Base-by-base conservation (phyloP, 2,797 vertebrate genomes). In the Pipistrellus kuhlii region DNA sequence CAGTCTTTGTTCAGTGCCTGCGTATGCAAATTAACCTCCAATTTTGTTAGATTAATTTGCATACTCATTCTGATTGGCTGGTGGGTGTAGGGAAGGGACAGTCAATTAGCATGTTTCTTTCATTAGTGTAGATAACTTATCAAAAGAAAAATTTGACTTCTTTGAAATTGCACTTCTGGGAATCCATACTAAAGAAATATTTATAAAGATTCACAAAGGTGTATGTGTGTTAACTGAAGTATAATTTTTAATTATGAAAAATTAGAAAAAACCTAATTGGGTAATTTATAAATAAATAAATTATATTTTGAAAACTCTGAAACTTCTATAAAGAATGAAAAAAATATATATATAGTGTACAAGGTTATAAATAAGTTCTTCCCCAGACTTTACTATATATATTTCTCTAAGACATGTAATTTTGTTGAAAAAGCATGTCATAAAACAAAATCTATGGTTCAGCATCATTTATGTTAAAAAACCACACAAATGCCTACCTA, bases 401-500 rank as follows among this genome's bases (percentile, higher is more conserved):
- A n/a, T 83, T 88, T 91, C 62, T 57, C 55, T 14, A 85, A 85
- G 69, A 93, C 25, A 59, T 64, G 7, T 51, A 88, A 66, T 64
- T 85, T 89, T 8, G 32, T 91, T 91, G 53, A 77, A 69, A 86
- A 91, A 88, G 27, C 14, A 89, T 81, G 23, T 82, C 35, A 93
- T 62, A 82, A 71, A 71, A 77, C 27, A 88, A 72, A 59, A 66
- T 21, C 48, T 75, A 48, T 71, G 90, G 20, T 64, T n/a, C 1
- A 85, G 27, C 85, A 80, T 35, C 35, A 83, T 59, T 94, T 75
- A 85, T 41, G 25, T 90, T 83, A 80, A 88, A 83, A 90, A 90
- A 57, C 41, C 0, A 84, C 21, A 84, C 21, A 35, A 17, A 27
- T 68, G 14, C 46, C 5, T 72, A 32, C 32, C 64, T 66, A 32